Percentiles rank a stretch among this genome's conserved stretches.
phyloP scores from a whole-genome alignment of 2,888 invertebrate genomes.

The Hesperia comma region DNA sequence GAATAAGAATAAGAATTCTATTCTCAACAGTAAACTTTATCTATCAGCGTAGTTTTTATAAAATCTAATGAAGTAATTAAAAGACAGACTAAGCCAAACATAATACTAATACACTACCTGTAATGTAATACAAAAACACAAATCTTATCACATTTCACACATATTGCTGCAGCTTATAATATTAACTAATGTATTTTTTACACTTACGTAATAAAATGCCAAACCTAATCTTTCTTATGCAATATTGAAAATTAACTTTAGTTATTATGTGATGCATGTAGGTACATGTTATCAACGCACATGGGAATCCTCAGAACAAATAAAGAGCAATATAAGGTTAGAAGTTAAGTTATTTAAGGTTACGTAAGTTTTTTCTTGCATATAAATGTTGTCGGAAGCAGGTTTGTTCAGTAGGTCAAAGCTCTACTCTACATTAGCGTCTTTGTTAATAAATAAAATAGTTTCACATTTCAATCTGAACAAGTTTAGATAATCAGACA shows the following conservation, averaged over 20 bases:
- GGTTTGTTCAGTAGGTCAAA: slow-evolving; percentile 16
- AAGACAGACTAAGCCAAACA: too few relatives aligned
- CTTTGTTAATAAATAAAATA: background rate
- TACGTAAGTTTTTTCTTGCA: slow-evolving; percentile 20
- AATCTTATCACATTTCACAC: slow-evolving; percentile 6
- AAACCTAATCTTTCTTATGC: slow-evolving; percentile 14
- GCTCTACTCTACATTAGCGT: background rate
- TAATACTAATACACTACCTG: too few relatives aligned
- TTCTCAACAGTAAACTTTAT: too few relatives aligned
- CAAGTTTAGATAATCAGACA: background rate
- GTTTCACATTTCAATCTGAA: background rate
- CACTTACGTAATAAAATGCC: slow-evolving; percentile 19
- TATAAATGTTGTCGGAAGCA: slow-evolving; percentile 27
- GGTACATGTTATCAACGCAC: slow-evolving; percentile 19
- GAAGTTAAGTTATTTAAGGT: too few relatives aligned
- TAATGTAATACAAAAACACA: background rate
- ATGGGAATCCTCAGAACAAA: slow-evolving; percentile 32
- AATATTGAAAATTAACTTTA: slow-evolving; percentile 22
- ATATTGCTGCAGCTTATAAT: slow-evolving; percentile 2
- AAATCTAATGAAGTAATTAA: background rate
- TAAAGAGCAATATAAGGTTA: slow-evolving; percentile 33
- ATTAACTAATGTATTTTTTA: slow-evolving; percentile 21
- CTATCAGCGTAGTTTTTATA: background rate
- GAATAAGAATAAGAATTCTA: too few relatives aligned
- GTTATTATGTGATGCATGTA: slow-evolving; percentile 15